Percentiles rank a stretch among this genome's conserved stretches.
Evolutionary conservation across 1,140 invertebrate genomes (phyloP).

Genomic region (Ceratina calcarata): DNA sequence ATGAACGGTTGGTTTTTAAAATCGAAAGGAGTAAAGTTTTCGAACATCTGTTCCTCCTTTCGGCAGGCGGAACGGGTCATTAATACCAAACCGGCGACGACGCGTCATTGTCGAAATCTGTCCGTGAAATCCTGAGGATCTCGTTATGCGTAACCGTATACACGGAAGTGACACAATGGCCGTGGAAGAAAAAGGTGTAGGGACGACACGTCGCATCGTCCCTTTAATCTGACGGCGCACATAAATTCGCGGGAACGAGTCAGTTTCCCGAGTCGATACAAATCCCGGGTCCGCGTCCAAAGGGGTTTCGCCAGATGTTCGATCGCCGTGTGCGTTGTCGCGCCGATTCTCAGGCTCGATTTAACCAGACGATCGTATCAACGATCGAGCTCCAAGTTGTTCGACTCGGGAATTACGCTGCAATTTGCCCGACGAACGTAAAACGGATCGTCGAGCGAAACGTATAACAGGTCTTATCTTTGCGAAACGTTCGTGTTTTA

Average conservation of each 20-base stretch:
- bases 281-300: slow-evolving; percentile 72
- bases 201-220: slow-evolving; percentile 46
- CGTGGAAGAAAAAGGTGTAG: slow-evolving; percentile 46
- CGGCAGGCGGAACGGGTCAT: slow-evolving; percentile 53
- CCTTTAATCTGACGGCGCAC: slow-evolving; percentile 76
- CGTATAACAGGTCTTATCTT: slow-evolving; percentile 5
- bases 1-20: not conserved
- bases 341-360: slow-evolving; percentile 32
- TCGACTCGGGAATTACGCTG: slow-evolving; percentile 5
- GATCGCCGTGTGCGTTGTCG: slow-evolving; percentile 12
- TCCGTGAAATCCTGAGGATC: slow-evolving; percentile 71
- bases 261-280: slow-evolving; percentile 72
- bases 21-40: not conserved
- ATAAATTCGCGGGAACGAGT: slow-evolving; percentile 79
- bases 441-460: not conserved
- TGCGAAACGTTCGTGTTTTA: slow-evolving; percentile 23
- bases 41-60: slow-evolving; percentile 68
- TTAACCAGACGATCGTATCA: slow-evolving; percentile 37
- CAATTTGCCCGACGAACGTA: slow-evolving; percentile 9
- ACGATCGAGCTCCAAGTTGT: not conserved
- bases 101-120: slow-evolving; percentile 25
- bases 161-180: slow-evolving; percentile 69
- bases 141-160: slow-evolving; percentile 78
- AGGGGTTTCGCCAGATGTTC: slow-evolving; percentile 77
- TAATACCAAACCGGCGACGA: slow-evolving; percentile 56